Base-by-base conservation (phyloP, 1,140 invertebrate species). In the Gonioctena quinquepunctata region DNA sequence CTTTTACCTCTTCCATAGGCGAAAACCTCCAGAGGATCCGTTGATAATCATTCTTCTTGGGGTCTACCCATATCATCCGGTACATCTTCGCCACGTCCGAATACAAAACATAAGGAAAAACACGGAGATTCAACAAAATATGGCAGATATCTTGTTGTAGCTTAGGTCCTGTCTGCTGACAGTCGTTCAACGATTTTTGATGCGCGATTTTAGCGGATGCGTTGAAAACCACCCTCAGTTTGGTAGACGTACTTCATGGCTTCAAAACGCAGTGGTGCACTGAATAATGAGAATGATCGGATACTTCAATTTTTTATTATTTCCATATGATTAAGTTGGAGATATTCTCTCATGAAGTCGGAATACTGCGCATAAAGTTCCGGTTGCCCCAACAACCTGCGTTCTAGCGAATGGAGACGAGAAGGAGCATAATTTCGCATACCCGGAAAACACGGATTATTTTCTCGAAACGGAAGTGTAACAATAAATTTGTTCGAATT, bases 111-210 rank as follows among this genome's bases (percentile, higher is more conserved):
- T 77, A 77, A 33, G 65, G 61, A 52, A 80, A 75, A 5, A 71
- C 69, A 8, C 83, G 68, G 72, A 86, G 86, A 6, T 78, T 63
- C 0, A 83, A 16, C 13, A 85, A 42, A 64, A 84, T 76, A 22
- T 73, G 4, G 5, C 13, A 6, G n/a, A 66, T 54, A 54, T 69
- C 68, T 5, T 50, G 18, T 48, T 69, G 59, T 25, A 66, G 62
- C 33, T 69, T 69, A 16, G 26, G 50, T 84, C 83, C 18, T 73
- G 73, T 3, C 78, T 64, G 76, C 77, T 33, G 63, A 60, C 56
- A 80, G 75, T 7, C 69, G 70, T 70, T 70, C 4, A 70, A 22
- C 23, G 76, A 75, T 19, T 54, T 54, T n/a, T 8, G 0, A 19
- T 19, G 13, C 8, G 11, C 18, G 0, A 54, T 21, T 54, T 21